Evolutionary conservation across 2,888 invertebrate genomes (phyloP).

Genomic region (Pterostichus niger): DNA sequence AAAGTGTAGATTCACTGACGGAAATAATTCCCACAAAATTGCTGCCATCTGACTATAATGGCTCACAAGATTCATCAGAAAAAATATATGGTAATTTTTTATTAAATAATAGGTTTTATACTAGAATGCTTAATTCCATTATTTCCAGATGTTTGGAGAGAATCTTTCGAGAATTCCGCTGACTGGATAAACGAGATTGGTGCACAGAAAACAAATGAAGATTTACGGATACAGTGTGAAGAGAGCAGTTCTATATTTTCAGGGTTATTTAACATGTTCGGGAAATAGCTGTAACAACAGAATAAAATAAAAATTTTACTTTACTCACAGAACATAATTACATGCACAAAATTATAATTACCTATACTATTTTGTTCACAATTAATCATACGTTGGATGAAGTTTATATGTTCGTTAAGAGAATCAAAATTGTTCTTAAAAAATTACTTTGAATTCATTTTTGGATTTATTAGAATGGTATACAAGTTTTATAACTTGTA

Average conservation of each 20-base stretch:
- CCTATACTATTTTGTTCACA: too few relatives aligned
- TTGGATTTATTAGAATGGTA: too few relatives aligned
- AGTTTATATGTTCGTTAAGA: too few relatives aligned
- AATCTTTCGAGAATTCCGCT: not conserved
- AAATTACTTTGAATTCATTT: too few relatives aligned
- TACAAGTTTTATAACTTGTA: too few relatives aligned
- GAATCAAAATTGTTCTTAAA: too few relatives aligned
- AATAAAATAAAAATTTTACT: not conserved
- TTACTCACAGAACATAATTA: too few relatives aligned
- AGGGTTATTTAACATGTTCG: slow-evolving; percentile 11
- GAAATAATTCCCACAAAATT: slow-evolving; percentile 32
- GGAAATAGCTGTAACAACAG: not conserved
- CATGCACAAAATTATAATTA: too few relatives aligned
- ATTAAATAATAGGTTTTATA: not conserved
- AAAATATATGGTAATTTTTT: slow-evolving; percentile 37
- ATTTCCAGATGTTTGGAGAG: slow-evolving; percentile 20
- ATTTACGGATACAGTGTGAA: slow-evolving; percentile 27
- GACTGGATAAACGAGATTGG: slow-evolving; percentile 4
- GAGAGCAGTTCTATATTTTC: slow-evolving; percentile 41
- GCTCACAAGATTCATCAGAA: slow-evolving; percentile 13
- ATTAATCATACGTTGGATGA: too few relatives aligned
- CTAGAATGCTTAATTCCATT: not conserved
- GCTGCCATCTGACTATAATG: slow-evolving; percentile 39
- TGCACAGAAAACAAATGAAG: slow-evolving; percentile 39
- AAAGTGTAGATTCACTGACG: slow-evolving; percentile 25